Percentiles rank a stretch among this genome's conserved stretches.
phyloP scores from a whole-genome alignment of 1,140 invertebrate species.

The Idris sp. region DNA sequence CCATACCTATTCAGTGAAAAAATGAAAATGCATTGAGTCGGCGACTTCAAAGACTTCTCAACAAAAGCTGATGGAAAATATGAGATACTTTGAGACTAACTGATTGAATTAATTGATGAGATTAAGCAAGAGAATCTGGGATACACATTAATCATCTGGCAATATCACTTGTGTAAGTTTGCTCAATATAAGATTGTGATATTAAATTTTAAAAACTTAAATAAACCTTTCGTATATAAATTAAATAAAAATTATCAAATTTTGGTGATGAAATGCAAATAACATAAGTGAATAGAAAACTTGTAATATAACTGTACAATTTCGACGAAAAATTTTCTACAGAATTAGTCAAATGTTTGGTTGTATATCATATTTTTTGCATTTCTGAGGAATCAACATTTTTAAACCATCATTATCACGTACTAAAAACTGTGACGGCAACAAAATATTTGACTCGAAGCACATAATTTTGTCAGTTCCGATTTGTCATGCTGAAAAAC shows the following conservation, averaged over 20 bases:
- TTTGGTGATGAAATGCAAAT: too few species aligned
- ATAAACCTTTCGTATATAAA: too few species aligned
- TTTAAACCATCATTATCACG: slow-evolving; percentile 21
- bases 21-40: slow-evolving; percentile 46
- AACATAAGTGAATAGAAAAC: too few species aligned
- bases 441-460: slow-evolving; percentile 6
- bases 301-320: too few species aligned
- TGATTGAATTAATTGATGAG: slow-evolving; percentile 60
- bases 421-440: slow-evolving; percentile 4
- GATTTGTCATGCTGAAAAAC: slow-evolving; percentile 39
- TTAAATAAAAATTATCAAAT: too few species aligned
- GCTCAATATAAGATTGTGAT: too few species aligned
- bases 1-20: slow-evolving; percentile 9
- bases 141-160: slow-evolving; percentile 40
- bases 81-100: slow-evolving; percentile 39
- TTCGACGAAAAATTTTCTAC: too few species aligned
- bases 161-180: slow-evolving; percentile 39
- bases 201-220: slow-evolving; percentile 28
- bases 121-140: slow-evolving; percentile 40
- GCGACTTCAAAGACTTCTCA: slow-evolving; percentile 31
- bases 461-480: slow-evolving; percentile 31
- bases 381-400: not conserved
- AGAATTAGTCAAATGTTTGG: too few species aligned
- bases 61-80: slow-evolving; percentile 47
- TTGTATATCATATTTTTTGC: too few species aligned